Evolutionary conservation across 2,888 invertebrate genomes (phyloP).

Genomic region (Quadroppia sp.): DNA sequence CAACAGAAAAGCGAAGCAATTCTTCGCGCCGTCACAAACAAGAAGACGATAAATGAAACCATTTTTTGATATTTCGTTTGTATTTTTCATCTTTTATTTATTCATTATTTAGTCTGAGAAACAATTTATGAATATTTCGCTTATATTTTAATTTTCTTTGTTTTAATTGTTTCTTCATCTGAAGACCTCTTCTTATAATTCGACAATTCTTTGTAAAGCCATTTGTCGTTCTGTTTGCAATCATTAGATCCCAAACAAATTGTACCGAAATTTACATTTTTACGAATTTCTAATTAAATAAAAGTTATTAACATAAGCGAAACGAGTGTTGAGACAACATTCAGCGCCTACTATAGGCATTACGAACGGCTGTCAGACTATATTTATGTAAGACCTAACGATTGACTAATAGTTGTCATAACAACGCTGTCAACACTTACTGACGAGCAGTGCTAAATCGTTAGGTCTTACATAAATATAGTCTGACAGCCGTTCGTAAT

Average conservation of each 20-base stretch:
- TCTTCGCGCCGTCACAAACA: constrained; percentile 40
- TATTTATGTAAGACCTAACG: no score
- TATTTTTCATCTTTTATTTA: constrained; percentile 27
- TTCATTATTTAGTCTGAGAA: constrained; percentile 10
- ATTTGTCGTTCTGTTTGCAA: constrained; percentile 9
- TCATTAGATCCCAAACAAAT: constrained; percentile 30
- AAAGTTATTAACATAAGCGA: no score
- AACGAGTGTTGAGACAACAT: no score
- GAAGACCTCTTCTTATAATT: constrained; percentile 10
- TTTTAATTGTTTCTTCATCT: background rate
- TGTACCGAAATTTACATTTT: constrained; percentile 35
- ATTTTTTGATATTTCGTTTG: background rate
- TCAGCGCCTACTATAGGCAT: no score
- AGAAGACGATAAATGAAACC: constrained; percentile 40
- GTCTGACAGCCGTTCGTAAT: no score
- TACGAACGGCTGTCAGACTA: no score
- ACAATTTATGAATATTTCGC: background rate
- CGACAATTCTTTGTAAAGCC: constrained; percentile 12
- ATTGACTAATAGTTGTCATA: no score
- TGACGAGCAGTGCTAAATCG: no score
- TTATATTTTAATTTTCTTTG: constrained; percentile 11
- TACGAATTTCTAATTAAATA: constrained; percentile 38
- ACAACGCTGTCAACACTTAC: no score
- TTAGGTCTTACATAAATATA: no score
- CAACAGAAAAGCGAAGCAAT: constrained; percentile 17